Evolutionary conservation across 2,797 vertebrate species (phyloP).

Genomic region (Fratercula arctica): DNA sequence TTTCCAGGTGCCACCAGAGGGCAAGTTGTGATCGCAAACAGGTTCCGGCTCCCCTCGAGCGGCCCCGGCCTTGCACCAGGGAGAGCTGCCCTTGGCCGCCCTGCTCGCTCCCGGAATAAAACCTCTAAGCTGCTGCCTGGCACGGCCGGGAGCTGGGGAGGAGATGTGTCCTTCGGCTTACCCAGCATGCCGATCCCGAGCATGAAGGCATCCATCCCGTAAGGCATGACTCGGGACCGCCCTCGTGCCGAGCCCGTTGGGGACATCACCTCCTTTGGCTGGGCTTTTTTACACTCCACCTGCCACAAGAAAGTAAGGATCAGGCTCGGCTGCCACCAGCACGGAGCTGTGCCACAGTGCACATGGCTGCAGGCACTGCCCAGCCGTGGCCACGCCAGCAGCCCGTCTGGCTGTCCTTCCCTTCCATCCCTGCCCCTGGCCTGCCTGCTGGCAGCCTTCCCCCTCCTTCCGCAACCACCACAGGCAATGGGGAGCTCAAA

Average conservation of each 20-base stretch:
- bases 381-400: not conserved
- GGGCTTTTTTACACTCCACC: constrained; percentile 99
- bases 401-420: rapidly evolving
- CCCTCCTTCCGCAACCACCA: not conserved
- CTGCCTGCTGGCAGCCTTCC: not conserved
- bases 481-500: not conserved
- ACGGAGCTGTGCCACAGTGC: not conserved
- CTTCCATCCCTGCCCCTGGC: not conserved
- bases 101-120: not conserved
- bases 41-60: not conserved
- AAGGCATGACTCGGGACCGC: constrained; percentile 97
- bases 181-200: constrained; percentile 99
- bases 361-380: not conserved
- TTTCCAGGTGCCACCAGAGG: constrained; percentile 59
- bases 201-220: constrained; percentile 99
- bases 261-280: constrained; percentile 99
- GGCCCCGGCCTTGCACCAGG: not conserved
- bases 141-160: constrained; percentile 5
- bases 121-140: constrained; percentile 32
- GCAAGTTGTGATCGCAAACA: constrained; percentile 41
- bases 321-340: not conserved
- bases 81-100: constrained; percentile 36
- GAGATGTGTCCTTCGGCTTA: constrained; percentile 70
- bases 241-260: constrained; percentile 95
- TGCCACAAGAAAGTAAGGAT: constrained; percentile 67